Evolutionary conservation across 2,797 vertebrate species (phyloP).

Genomic region (Phataginus tetradactyla): DNA sequence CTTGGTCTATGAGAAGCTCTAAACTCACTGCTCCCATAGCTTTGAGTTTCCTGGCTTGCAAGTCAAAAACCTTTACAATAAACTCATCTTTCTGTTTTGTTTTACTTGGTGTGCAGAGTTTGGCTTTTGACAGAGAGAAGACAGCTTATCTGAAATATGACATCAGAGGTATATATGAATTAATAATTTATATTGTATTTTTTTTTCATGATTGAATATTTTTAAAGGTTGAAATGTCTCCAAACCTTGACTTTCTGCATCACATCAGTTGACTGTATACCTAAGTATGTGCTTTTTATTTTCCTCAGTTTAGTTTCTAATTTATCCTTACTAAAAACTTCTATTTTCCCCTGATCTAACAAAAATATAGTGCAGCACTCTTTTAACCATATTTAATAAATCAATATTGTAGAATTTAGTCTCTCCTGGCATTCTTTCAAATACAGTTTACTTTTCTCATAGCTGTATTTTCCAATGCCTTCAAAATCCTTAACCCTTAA

Average conservation of each 20-base stretch:
- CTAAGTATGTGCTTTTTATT: not conserved
- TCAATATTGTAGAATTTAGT: not conserved
- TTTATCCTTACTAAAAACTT: not conserved
- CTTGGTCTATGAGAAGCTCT: not conserved
- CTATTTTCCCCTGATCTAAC: not conserved
- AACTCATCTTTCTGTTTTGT: not conserved
- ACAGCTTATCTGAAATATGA: not conserved
- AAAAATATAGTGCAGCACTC: not conserved
- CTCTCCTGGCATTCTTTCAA: not conserved
- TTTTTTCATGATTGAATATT: not conserved
- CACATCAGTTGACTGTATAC: not conserved
- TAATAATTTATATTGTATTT: not conserved
- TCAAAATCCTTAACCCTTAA: not conserved
- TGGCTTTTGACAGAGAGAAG: not conserved
- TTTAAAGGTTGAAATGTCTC: not conserved
- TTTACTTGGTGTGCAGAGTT: not conserved
- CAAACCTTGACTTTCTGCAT: not conserved
- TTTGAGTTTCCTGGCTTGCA: not conserved
- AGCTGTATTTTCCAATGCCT: not conserved
- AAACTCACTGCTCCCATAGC: not conserved
- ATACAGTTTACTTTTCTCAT: conserved; percentile 1
- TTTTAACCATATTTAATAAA: not conserved
- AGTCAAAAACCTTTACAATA: not conserved
- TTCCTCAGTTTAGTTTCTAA: not conserved
- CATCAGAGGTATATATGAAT: not conserved